Conservation (phyloP, 30 jellyfish, hydroid and myxozoan species). For the Nemopilema nomurai region DNA sequence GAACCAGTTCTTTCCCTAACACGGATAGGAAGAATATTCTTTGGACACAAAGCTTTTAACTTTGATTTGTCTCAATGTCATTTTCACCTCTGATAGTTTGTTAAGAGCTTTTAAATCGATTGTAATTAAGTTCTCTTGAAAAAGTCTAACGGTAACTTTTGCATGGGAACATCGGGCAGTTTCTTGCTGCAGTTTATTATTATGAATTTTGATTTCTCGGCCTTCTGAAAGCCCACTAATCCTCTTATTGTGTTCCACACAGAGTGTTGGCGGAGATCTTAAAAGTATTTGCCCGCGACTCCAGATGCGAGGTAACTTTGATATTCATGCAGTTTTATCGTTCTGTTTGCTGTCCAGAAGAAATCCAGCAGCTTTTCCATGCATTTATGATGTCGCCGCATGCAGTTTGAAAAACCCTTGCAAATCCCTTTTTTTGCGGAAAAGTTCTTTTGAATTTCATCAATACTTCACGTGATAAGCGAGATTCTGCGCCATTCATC, state of each 20-base stretch:
- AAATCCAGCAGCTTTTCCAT: not conserved
- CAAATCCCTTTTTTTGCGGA: not conserved
- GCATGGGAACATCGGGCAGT: not conserved
- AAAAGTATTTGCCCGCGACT: constrained; percentile 65
- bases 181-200: not conserved
- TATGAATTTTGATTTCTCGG: not conserved
- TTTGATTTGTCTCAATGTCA: too few species aligned
- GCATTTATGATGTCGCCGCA: not conserved
- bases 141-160: too few species aligned
- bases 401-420: not conserved
- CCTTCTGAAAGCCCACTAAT: not conserved
- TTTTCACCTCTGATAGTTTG: too few species aligned
- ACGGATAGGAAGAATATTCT: too few species aligned
- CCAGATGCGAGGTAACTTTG: constrained; percentile 74
- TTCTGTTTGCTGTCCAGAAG: not conserved
- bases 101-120: too few species aligned
- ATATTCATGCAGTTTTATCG: not conserved
- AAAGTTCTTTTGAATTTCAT: not conserved
- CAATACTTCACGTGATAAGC: not conserved
- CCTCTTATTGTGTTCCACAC: not conserved
- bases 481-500: not conserved
- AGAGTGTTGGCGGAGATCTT: constrained; percentile 63
- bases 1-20: too few species aligned
- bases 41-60: too few species aligned
- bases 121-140: too few species aligned